Evolutionary conservation across 2,113 vertebrate genomes (phyloP).

Genomic region (Polypterus bichir): DNA sequence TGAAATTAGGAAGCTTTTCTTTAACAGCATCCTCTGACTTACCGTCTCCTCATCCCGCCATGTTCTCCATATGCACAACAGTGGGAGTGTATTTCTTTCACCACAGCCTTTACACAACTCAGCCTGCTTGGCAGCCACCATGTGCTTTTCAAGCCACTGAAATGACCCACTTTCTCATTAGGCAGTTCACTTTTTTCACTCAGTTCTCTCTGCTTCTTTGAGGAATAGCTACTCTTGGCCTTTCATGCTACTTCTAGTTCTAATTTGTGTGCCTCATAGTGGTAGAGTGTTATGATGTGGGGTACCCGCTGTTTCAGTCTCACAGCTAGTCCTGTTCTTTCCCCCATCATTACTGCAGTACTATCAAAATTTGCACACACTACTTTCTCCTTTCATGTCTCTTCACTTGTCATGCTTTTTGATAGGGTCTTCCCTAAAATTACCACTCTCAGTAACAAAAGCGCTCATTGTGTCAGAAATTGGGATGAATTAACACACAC

Average conservation of each 20-base stretch:
- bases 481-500: conserved; percentile 1
- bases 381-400: conserved; percentile 8
- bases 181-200: conserved; percentile 12
- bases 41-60: conserved; percentile 6
- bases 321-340: conserved; percentile 12
- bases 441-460: conserved; percentile 1
- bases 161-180: conserved; percentile 13
- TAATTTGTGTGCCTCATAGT: conserved; percentile 11
- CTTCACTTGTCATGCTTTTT: conserved; percentile 6
- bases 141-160: conserved; percentile 10
- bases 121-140: conserved; percentile 10
- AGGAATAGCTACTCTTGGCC: conserved; percentile 6
- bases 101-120: conserved; percentile 12
- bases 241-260: conserved; percentile 4
- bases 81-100: conserved; percentile 9
- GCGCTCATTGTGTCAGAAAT: conserved; percentile 3
- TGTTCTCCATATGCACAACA: conserved; percentile 10
- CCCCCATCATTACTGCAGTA: conserved; percentile 8
- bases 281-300: conserved; percentile 6
- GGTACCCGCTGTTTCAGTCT: conserved; percentile 10
- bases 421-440: conserved; percentile 9
- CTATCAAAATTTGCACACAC: conserved; percentile 3
- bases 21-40: conserved; percentile 9
- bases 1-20: conserved; percentile 7
- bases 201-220: conserved; percentile 11